Percentiles rank a stretch among this genome's conserved stretches.
phyloP scores from a whole-genome alignment of 2,113 vertebrate species.

The Micronycteris hirsuta region DNA sequence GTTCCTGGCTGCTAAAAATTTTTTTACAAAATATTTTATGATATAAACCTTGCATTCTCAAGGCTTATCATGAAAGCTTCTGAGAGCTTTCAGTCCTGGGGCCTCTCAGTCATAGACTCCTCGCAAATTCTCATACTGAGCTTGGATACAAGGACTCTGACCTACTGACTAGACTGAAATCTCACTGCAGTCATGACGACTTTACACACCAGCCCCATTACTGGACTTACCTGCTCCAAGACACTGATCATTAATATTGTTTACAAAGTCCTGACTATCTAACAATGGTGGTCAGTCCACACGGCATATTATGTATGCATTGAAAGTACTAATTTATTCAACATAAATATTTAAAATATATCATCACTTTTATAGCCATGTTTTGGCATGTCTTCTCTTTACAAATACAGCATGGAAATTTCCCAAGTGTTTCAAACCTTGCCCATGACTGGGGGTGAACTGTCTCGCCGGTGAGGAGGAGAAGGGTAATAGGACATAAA shows the following conservation, averaged over 20 bases:
- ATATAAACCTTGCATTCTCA: neutral
- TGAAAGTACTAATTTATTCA: conserved; percentile 35
- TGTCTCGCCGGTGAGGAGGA: neutral
- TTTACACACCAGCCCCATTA: neutral
- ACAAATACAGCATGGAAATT: neutral
- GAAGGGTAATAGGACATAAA: neutral
- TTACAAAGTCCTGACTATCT: conserved; percentile 24
- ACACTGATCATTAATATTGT: neutral
- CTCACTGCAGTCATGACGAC: neutral
- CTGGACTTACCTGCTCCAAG: neutral
- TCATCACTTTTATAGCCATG: neutral
- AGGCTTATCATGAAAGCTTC: neutral
- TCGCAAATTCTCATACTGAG: rapidly evolving
- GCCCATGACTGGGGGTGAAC: neutral
- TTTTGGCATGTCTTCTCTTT: conserved; percentile 6
- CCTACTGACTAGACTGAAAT: neutral
- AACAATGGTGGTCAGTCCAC: neutral
- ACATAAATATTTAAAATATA: conserved; percentile 47
- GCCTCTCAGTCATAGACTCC: neutral
- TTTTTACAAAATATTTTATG: neutral
- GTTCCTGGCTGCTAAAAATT: neutral
- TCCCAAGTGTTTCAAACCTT: neutral
- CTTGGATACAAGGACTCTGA: neutral
- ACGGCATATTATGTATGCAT: neutral
- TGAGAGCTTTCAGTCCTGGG: neutral